phyloP scores from a whole-genome alignment of 2,888 invertebrate species.

The Cryptocheilus praepositus region DNA sequence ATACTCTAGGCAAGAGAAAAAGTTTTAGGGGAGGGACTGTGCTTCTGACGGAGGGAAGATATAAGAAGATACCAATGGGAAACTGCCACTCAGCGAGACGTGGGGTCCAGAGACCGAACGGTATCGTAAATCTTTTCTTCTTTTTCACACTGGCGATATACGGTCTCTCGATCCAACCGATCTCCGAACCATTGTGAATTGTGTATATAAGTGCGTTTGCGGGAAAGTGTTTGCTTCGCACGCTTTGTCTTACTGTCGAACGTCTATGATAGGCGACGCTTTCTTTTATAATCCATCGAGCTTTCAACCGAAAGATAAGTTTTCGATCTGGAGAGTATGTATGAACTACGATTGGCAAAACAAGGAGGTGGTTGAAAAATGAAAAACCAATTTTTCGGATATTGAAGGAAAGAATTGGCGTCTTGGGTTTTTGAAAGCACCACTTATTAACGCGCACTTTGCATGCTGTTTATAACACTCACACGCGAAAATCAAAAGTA shows the following conservation, averaged over 20 bases:
- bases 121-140: constrained; percentile 1
- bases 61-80: constrained; percentile 7
- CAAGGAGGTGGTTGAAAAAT: no score
- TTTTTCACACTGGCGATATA: constrained; percentile 8
- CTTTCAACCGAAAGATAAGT: constrained; percentile 23
- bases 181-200: constrained; percentile 50
- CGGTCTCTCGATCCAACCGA: constrained; percentile 32
- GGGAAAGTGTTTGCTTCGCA: constrained; percentile 50
- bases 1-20: constrained; percentile 25
- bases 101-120: constrained; percentile 11
- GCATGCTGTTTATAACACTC: constrained; percentile 7
- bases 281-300: background rate
- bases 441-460: constrained; percentile 10
- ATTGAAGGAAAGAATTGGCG: no score
- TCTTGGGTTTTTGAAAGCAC: background rate
- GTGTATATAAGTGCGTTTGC: constrained; percentile 57
- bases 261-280: background rate
- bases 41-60: constrained; percentile 9
- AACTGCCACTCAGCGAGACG: constrained; percentile 20
- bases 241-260: background rate
- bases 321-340: background rate
- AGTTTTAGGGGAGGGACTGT: background rate
- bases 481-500: constrained; percentile 26
- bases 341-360: no score
- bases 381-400: no score